Evolutionary conservation across 2,888 invertebrate species (phyloP).

Genomic region (Napeogenes inachia): DNA sequence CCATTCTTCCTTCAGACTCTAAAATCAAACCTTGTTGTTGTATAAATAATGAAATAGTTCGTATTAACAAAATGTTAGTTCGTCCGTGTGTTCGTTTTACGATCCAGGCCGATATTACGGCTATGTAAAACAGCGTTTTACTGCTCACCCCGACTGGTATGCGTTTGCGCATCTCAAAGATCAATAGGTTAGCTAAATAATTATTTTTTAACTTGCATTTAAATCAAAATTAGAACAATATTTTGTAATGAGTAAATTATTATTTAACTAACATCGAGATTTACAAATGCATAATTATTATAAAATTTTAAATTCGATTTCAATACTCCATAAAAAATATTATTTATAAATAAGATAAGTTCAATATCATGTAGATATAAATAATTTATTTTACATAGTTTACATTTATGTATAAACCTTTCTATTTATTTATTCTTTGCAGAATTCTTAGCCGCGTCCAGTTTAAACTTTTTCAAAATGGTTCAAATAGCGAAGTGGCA

Average conservation of each 20-base stretch:
- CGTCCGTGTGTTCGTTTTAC: slow-evolving; percentile 50
- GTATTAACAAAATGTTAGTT: slow-evolving; percentile 33
- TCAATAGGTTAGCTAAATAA: slow-evolving; percentile 19
- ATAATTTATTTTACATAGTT: neutral
- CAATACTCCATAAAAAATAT: too few species aligned
- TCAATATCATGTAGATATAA: too few species aligned
- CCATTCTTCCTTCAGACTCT: neutral
- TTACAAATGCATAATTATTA: too few species aligned
- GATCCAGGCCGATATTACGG: slow-evolving; percentile 53
- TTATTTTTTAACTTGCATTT: slow-evolving; percentile 8
- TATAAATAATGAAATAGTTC: slow-evolving; percentile 27
- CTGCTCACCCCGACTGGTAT: slow-evolving; percentile 42
- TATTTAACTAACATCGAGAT: too few species aligned
- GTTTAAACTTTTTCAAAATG: slow-evolving; percentile 47
- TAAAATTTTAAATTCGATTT: too few species aligned
- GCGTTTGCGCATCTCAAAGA: slow-evolving; percentile 37
- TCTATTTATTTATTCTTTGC: slow-evolving; percentile 32
- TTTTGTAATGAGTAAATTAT: neutral
- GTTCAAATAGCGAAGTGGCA: slow-evolving; percentile 51
- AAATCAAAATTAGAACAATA: neutral
- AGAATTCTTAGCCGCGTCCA: slow-evolving; percentile 31
- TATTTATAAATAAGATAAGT: too few species aligned
- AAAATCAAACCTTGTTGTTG: slow-evolving; percentile 1
- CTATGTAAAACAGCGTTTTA: slow-evolving; percentile 64
- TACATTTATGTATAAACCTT: slow-evolving; percentile 22